phyloP scores from a whole-genome alignment of 2,797 vertebrate species.

The Hozukius guyotensis region DNA sequence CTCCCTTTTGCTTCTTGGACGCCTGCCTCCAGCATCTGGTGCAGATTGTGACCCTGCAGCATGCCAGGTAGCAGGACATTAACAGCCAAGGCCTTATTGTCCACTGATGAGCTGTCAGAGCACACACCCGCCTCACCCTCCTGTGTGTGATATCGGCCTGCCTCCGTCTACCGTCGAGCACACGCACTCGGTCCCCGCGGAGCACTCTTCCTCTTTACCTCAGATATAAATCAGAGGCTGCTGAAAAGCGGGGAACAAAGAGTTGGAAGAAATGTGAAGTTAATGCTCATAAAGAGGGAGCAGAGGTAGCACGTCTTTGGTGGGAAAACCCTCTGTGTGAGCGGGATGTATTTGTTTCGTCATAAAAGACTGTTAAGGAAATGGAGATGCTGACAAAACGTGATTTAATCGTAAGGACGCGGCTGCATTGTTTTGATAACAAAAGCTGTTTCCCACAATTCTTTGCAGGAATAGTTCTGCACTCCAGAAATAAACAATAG shows the following conservation, averaged over 20 bases:
- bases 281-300: conserved; percentile 52
- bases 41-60: conserved; percentile 66
- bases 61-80: conserved; percentile 73
- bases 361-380: conserved; percentile 38
- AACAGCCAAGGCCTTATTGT: conserved; percentile 76
- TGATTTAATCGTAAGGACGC: conserved; percentile 57
- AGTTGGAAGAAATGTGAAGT: conserved; percentile 42
- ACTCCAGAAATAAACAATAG: conserved; percentile 38
- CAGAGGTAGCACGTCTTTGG: conserved; percentile 17
- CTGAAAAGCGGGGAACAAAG: conserved; percentile 38
- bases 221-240: conserved; percentile 65
- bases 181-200: conserved; percentile 24
- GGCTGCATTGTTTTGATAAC: conserved; percentile 47
- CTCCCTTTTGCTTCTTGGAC: conserved; percentile 57
- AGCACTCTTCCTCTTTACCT: conserved; percentile 63
- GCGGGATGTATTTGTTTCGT: conserved; percentile 34
- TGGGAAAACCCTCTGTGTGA: conserved; percentile 17
- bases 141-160: conserved; percentile 49
- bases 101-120: conserved; percentile 75
- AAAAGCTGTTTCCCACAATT: conserved; percentile 28
- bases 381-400: conserved; percentile 26
- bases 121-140: conserved; percentile 53
- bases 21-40: conserved; percentile 73
- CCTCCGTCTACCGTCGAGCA: conserved; percentile 21
- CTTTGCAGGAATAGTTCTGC: conserved; percentile 20